Evolutionary conservation across 2,888 invertebrate species (phyloP).

Genomic region (Leptinotarsa haldemani): DNA sequence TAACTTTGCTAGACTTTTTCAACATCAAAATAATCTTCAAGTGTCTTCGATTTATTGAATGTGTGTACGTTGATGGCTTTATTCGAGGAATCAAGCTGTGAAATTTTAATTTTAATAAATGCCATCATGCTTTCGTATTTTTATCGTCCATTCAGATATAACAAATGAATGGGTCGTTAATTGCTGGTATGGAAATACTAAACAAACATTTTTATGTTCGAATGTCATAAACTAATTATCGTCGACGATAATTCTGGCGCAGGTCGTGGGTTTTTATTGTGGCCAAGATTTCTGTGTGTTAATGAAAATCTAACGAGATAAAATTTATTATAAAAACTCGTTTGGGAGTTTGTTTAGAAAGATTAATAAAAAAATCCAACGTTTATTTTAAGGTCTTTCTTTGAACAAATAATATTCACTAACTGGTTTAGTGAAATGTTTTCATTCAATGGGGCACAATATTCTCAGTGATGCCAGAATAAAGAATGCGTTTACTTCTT

Average conservation of each 20-base stretch:
- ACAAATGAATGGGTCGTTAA: slow-evolving; percentile 24
- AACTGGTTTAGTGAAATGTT: no score
- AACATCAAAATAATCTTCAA: background rate
- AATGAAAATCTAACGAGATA: background rate
- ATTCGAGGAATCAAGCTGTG: slow-evolving; percentile 11
- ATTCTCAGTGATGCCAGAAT: no score
- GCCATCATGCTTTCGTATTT: background rate
- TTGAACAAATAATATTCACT: background rate
- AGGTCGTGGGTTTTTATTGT: slow-evolving; percentile 8
- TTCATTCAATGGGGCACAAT: no score
- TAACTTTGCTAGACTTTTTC: no score
- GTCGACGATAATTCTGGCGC: background rate
- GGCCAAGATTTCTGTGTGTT: background rate
- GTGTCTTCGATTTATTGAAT: background rate
- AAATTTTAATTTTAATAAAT: slow-evolving; percentile 14
- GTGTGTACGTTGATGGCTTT: slow-evolving; percentile 9
- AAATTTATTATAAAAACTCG: background rate
- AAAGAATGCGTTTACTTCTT: no score
- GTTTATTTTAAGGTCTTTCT: background rate
- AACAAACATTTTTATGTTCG: slow-evolving; percentile 26
- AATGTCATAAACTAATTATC: slow-evolving; percentile 18
- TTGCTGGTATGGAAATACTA: slow-evolving; percentile 21
- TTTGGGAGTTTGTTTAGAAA: background rate
- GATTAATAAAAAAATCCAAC: background rate
- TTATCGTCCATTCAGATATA: slow-evolving; percentile 10